These are phyloP conservation scores for Dysmachus trigonus DNA, from an alignment of 2,888 invertebrate genomes.

Conservation along the genomic window DNA sequence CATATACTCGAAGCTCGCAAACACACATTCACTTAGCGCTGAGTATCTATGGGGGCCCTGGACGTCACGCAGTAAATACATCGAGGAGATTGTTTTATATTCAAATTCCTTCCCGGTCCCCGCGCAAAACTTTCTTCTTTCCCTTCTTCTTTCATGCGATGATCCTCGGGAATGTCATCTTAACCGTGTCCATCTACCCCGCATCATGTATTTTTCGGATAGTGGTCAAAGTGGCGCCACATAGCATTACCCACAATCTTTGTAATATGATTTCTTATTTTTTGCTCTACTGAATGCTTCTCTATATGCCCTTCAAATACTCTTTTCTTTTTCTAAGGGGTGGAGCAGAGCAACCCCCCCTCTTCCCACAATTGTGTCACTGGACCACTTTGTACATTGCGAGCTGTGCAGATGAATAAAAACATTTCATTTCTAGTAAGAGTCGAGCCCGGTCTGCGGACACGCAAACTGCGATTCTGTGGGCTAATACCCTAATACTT, in stretches of 20 bases:
- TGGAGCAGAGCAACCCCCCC: too few species aligned
- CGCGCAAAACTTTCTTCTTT: conserved; percentile 28
- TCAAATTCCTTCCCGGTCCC: conserved; percentile 45
- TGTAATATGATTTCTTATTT: conserved; percentile 45
- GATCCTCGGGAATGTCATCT: conserved; percentile 47
- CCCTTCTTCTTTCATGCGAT: background rate
- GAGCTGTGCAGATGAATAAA: conserved; percentile 48
- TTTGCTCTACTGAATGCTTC: background rate
- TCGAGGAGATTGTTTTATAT: conserved; percentile 44
- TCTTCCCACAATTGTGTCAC: conserved; percentile 25
- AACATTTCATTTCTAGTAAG: conserved; percentile 46
- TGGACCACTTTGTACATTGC: conserved; percentile 37
- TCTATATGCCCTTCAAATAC: conserved; percentile 42
- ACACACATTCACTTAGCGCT: conserved; percentile 30
- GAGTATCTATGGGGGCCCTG: conserved; percentile 2
- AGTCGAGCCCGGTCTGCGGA: conserved; percentile 17
- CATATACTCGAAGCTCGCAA: conserved; percentile 41
- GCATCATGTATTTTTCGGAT: conserved; percentile 46
- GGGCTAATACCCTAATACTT: conserved; percentile 45
- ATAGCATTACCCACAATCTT: conserved; percentile 46
- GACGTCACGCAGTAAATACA: conserved; percentile 17
- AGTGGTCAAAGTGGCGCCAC: conserved; percentile 50
- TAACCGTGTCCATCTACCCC: conserved; percentile 46
- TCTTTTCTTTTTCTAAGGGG: conserved; percentile 30
- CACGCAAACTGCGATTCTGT: conserved; percentile 23